Evolutionary conservation across 2,888 invertebrate genomes (phyloP), one percentile per base, ranked within the genome.

Genomic region (Pachydiplax longipennis): DNA sequence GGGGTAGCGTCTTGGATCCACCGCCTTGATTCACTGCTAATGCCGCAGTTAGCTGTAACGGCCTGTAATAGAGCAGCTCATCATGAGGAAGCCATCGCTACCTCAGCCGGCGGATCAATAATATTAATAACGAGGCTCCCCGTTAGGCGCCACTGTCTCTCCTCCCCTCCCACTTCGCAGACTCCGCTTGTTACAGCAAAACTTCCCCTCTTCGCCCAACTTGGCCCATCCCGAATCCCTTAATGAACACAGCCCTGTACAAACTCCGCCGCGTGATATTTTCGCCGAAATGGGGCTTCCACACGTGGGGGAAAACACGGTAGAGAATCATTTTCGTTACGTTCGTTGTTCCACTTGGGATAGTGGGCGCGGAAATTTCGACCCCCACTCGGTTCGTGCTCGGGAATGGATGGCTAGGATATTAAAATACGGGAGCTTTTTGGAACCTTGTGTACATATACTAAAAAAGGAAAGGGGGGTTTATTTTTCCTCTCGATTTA

Each of bases 151-250:
- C 44, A 53, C 90, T 87, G 91, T 91, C 91, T 90, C 91, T 91
- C 61, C 81, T 91, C 90, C 92, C 91, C 44, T 31, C 65, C 83
- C 48, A 25, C 82, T 48, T 48, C 31, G 82, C 25, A 25, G 48
- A 82, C 82, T 48, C 44, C 12, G 73, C 73, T 73, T 31, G 73
- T 73, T 73, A 73, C 73, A 31, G 31, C 25, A 31, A 31, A 73
- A 73, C 73, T 73, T 73, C 73, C n/a, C 90, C 61, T 65, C 91
- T 91, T 92, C 73, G 31, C 73, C 65, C 92, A 92, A 92, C 92
- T 93, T 93, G 93, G 93, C 93, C 92, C 92, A 91, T 81, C 91
- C 92, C 92, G 58, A 80, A 90, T 92, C 91, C 91, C 87, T 87
- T 87, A 87, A 87, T 87, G 87, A 87, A 87, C 87, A 87, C 35